phyloP scores from a whole-genome alignment of 1,140 invertebrate genomes.

The Trichomalopsis sarcophagae region DNA sequence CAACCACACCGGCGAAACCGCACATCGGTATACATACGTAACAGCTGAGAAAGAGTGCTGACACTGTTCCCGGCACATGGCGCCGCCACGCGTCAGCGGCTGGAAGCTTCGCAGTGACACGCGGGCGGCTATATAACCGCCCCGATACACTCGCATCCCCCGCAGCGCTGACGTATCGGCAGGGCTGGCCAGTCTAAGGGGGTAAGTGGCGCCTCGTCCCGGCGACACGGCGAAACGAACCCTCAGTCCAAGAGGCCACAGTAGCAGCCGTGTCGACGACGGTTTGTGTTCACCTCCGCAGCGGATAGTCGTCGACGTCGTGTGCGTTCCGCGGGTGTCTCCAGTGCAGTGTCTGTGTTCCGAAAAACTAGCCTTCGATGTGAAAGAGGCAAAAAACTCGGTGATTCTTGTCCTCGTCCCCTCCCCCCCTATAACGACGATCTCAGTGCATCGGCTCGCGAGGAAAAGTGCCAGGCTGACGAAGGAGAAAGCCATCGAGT shows the following conservation, averaged over 20 bases:
- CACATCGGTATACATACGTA: background rate
- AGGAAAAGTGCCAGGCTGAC: too few species aligned
- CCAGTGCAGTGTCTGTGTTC: too few species aligned
- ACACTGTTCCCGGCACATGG: too few species aligned
- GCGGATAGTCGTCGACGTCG: background rate
- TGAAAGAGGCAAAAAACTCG: too few species aligned
- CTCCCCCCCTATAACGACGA: too few species aligned
- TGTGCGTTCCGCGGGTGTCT: background rate
- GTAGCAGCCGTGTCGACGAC: background rate
- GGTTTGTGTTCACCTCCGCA: background rate
- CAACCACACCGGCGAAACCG: background rate
- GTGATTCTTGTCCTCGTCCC: background rate
- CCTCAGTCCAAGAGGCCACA: background rate
- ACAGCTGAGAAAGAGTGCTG: background rate
- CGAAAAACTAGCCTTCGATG: too few species aligned
- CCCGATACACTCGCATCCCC: too few species aligned
- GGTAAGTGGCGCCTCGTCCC: background rate
- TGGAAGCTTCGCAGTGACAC: background rate
- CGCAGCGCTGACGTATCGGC: background rate
- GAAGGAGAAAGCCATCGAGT: background rate
- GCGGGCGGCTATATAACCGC: too few species aligned
- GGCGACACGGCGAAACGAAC: background rate
- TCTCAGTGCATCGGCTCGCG: too few species aligned
- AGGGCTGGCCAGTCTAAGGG: too few species aligned
- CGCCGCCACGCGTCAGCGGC: background rate